These are phyloP conservation scores for Bufo bufo DNA, from an alignment of 2,113 vertebrate species.

Conservation along the genomic window DNA sequence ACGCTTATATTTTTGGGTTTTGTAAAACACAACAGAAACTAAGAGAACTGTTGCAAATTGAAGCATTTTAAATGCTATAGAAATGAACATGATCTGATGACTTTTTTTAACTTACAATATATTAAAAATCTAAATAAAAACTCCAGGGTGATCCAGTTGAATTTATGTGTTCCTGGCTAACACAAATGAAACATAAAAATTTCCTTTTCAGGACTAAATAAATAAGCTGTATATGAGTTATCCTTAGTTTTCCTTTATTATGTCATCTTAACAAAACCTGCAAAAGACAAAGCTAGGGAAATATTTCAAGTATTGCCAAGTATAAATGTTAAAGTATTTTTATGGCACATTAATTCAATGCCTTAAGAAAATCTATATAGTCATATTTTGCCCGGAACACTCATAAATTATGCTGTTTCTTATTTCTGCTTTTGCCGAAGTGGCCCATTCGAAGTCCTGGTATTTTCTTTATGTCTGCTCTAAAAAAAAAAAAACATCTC, in stretches of 20 bases:
- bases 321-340: slow-evolving; percentile 69
- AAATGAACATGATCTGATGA: neutral
- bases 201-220: neutral
- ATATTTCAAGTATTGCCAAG: slow-evolving; percentile 62
- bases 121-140: neutral
- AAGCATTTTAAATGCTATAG: neutral
- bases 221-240: neutral
- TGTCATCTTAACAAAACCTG: slow-evolving; percentile 55
- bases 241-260: neutral
- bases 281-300: slow-evolving; percentile 46
- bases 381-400: slow-evolving; percentile 69
- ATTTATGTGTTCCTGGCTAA: neutral
- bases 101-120: neutral
- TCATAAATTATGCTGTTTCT: slow-evolving; percentile 73
- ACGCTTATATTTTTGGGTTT: neutral
- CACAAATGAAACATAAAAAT: neutral
- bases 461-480: slow-evolving; percentile 68
- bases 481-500: slow-evolving; percentile 67
- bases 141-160: neutral
- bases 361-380: slow-evolving; percentile 69
- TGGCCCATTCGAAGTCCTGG: slow-evolving; percentile 63
- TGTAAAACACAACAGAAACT: neutral
- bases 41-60: neutral
- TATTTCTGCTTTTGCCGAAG: slow-evolving; percentile 57
- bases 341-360: slow-evolving; percentile 68